These are phyloP conservation scores for Philopotamus ludificatus DNA, from an alignment of 1,140 invertebrate genomes.

Conservation along the genomic window DNA sequence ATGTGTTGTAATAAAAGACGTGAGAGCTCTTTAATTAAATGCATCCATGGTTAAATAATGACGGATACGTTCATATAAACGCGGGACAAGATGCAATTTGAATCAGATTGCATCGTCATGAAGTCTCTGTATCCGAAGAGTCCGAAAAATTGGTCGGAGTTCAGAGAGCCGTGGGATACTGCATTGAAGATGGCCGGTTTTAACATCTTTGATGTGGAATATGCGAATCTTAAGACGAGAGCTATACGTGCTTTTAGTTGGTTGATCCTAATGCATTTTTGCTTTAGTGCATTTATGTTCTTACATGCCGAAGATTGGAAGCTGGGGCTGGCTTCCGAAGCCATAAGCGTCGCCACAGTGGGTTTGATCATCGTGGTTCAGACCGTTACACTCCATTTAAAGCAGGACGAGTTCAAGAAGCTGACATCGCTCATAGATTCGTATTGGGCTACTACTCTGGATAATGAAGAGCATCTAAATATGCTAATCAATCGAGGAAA, in stretches of 20 bases:
- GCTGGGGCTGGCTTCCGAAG: not conserved
- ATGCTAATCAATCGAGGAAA: not conserved
- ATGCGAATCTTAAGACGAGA: not conserved
- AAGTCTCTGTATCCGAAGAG: not conserved
- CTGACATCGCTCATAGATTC: not conserved
- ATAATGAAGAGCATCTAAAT: not conserved
- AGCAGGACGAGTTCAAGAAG: not conserved
- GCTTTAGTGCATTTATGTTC: not conserved
- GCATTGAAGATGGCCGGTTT: not conserved
- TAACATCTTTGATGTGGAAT: not conserved
- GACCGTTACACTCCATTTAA: not conserved
- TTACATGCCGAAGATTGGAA: constrained; percentile 11
- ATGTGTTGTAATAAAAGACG: too few relatives aligned
- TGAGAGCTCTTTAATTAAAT: too few relatives aligned
- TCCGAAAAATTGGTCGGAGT: not conserved
- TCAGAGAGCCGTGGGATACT: constrained; percentile 9
- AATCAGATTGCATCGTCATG: too few relatives aligned
- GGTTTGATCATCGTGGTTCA: not conserved
- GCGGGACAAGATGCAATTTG: not conserved
- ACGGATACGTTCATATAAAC: not conserved
- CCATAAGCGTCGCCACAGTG: not conserved
- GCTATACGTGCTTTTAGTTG: not conserved
- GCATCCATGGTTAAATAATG: not conserved
- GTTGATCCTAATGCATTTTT: not conserved
- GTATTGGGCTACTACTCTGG: not conserved